These are phyloP conservation scores for Crypturellus undulatus DNA, from an alignment of 2,113 vertebrate species.

Conservation along the genomic window DNA sequence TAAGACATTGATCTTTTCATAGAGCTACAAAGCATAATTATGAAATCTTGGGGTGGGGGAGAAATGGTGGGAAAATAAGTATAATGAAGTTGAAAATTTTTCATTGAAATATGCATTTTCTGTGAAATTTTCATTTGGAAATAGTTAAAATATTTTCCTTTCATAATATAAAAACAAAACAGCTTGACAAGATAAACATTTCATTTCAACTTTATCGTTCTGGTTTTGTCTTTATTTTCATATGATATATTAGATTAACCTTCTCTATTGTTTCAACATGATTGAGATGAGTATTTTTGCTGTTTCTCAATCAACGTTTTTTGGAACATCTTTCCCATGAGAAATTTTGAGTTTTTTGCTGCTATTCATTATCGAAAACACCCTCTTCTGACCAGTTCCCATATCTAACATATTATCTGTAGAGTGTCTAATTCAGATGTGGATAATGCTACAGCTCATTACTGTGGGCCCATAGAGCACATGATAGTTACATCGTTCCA, in stretches of 20 bases:
- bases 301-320: constrained; percentile 3
- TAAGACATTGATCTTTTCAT: neutral
- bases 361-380: neutral
- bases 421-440: neutral
- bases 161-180: constrained; percentile 20
- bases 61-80: neutral
- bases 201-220: constrained; percentile 6
- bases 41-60: neutral
- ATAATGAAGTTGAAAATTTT: neutral
- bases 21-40: neutral
- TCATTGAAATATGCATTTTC: neutral
- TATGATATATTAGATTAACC: constrained; percentile 28
- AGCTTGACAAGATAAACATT: neutral
- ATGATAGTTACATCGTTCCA: neutral
- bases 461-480: neutral
- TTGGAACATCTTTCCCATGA: neutral
- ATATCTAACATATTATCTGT: neutral
- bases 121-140: neutral
- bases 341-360: constrained; percentile 20
- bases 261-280: neutral
- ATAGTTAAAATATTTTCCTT: constrained; percentile 40
- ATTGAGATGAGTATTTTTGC: constrained; percentile 7
- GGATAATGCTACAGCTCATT: neutral
- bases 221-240: constrained; percentile 44
- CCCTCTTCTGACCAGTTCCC: neutral